Conservation (phyloP, 1,140 invertebrate genomes). For the Grapholita molesta region DNA sequence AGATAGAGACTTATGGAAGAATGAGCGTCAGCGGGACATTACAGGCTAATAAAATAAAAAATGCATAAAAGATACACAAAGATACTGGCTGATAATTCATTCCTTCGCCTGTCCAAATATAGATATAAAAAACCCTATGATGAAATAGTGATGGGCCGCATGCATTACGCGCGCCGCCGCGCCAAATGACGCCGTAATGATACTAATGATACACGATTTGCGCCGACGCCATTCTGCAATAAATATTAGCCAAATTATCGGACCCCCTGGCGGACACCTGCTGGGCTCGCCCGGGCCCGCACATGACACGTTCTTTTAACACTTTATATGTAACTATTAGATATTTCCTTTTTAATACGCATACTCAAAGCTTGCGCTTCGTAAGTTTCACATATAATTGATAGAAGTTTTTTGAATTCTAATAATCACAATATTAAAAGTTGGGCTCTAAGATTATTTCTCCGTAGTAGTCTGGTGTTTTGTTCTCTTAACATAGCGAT, state of each 20-base stretch:
- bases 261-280: constrained; percentile 67
- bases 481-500: no score
- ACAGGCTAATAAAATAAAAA: no score
- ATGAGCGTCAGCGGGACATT: no score
- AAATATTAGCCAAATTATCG: constrained; percentile 71
- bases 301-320: neutral
- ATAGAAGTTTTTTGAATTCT: no score
- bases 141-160: constrained; percentile 6
- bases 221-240: constrained; percentile 66
- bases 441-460: no score
- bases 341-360: no score
- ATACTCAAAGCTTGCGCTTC: no score
- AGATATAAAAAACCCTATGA: neutral
- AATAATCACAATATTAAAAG: no score
- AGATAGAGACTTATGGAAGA: no score
- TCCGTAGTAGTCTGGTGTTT: no score
- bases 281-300: neutral
- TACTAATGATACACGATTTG: constrained; percentile 64
- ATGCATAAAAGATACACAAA: neutral
- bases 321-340: neutral
- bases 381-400: no score
- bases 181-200: constrained; percentile 65
- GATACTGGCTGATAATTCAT: neutral
- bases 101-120: neutral
- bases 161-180: constrained; percentile 59